Evolutionary conservation across 2,888 invertebrate genomes (phyloP).

Genomic region (Marronus borbonicus): DNA sequence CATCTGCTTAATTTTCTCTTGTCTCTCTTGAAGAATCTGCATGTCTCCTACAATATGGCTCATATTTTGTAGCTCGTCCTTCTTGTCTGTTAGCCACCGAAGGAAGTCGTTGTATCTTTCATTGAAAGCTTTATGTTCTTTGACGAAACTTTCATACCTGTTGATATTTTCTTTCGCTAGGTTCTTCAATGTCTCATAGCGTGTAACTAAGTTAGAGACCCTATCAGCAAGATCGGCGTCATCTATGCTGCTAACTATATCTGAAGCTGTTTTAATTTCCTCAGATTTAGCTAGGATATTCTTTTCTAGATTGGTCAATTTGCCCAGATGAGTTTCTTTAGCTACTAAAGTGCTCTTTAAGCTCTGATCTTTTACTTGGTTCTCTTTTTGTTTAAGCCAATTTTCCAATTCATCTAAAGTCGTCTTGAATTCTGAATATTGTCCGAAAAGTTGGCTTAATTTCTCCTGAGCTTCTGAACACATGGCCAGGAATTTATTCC

Average conservation of each 20-base stretch:
- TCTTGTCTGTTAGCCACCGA: slow-evolving; percentile 82
- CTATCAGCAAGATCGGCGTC: slow-evolving; percentile 83
- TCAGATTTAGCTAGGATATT: slow-evolving; percentile 80
- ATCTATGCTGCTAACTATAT: slow-evolving; percentile 81
- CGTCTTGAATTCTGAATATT: slow-evolving; percentile 87
- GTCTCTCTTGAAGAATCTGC: slow-evolving; percentile 85
- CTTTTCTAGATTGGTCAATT: slow-evolving; percentile 80
- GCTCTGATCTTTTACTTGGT: slow-evolving; percentile 89
- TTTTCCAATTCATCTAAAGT: slow-evolving; percentile 83
- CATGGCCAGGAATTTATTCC: slow-evolving; percentile 82
- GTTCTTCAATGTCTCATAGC: slow-evolving; percentile 87
- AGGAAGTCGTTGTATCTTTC: slow-evolving; percentile 82
- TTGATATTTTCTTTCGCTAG: slow-evolving; percentile 87
- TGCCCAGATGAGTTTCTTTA: slow-evolving; percentile 85
- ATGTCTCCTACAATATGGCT: slow-evolving; percentile 91
- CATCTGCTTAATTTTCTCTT: slow-evolving; percentile 85
- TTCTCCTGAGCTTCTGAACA: slow-evolving; percentile 82
- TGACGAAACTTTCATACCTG: slow-evolving; percentile 87
- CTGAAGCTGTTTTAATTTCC: slow-evolving; percentile 79
- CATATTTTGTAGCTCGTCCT: slow-evolving; percentile 82
- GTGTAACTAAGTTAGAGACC: slow-evolving; percentile 84
- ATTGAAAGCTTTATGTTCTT: slow-evolving; percentile 89
- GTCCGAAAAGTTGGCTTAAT: slow-evolving; percentile 82
- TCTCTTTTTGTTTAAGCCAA: slow-evolving; percentile 91
- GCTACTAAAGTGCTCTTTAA: slow-evolving; percentile 88